phyloP scores from a whole-genome alignment of 2,888 invertebrate genomes.

The Leptothorax acervorum region DNA sequence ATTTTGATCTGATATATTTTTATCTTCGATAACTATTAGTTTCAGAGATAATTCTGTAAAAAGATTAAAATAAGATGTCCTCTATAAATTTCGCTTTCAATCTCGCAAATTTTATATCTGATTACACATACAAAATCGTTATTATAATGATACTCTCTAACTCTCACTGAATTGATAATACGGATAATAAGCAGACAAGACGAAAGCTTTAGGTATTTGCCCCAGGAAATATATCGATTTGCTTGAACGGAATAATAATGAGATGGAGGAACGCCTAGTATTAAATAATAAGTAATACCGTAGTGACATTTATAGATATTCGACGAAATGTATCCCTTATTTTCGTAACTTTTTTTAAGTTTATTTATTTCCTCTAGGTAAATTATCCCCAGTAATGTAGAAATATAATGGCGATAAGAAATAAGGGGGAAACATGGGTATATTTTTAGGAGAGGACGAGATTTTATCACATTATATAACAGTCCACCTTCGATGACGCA shows the following conservation, averaged over 20 bases:
- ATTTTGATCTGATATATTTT: background rate
- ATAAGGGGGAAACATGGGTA: background rate
- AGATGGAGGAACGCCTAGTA: background rate
- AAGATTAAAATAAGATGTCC: background rate
- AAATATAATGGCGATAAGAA: conserved; percentile 5
- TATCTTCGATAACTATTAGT: background rate
- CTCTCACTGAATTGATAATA: background rate
- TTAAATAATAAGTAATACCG: conserved; percentile 20
- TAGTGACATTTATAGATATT: conserved; percentile 22
- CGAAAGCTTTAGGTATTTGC: background rate
- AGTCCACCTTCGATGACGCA: background rate
- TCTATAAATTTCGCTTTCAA: background rate
- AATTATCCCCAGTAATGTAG: conserved; percentile 18
- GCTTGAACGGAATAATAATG: conserved; percentile 1
- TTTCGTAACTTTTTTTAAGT: conserved; percentile 15
- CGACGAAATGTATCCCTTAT: conserved; percentile 10
- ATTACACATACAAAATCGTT: background rate
- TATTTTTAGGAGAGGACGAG: conserved; percentile 8
- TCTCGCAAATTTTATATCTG: background rate
- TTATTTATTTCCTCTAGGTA: background rate
- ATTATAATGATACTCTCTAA: background rate
- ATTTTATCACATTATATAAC: conserved; percentile 20
- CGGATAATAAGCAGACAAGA: background rate
- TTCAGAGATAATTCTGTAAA: background rate
- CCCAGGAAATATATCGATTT: conserved; percentile 14